Evolutionary conservation across 1,140 invertebrate genomes (phyloP).

Genomic region (Philopotamus ludificatus): DNA sequence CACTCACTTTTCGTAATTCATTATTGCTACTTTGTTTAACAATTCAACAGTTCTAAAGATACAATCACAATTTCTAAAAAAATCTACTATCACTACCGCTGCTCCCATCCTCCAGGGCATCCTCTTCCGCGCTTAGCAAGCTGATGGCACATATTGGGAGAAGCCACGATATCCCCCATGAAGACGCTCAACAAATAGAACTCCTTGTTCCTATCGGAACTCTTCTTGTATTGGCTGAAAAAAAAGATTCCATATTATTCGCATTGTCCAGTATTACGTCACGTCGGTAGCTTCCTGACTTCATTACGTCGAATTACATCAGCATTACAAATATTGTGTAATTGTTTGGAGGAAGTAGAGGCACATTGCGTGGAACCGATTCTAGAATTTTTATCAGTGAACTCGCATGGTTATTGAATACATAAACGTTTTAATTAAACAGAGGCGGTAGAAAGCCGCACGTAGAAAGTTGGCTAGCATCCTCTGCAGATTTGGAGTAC

Average conservation of each 20-base stretch:
- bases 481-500: too few species aligned
- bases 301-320: background rate
- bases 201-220: conserved; percentile 70
- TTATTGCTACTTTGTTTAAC: too few species aligned
- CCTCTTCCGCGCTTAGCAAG: conserved; percentile 64
- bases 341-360: background rate
- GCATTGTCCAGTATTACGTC: background rate
- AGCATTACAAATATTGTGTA: background rate
- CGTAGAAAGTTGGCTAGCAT: too few species aligned
- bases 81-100: conserved; percentile 31
- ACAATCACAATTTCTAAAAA: too few species aligned
- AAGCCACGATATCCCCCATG: conserved; percentile 76
- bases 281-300: background rate
- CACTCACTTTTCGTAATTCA: too few species aligned
- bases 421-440: too few species aligned
- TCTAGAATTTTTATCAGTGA: too few species aligned
- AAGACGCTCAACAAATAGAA: conserved; percentile 80
- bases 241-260: background rate
- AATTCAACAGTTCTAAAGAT: background rate
- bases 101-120: conserved; percentile 42
- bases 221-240: conserved; percentile 72
- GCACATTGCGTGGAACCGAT: background rate
- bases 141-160: conserved; percentile 73
- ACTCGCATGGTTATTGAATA: too few species aligned
- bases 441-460: too few species aligned